phyloP scores from a whole-genome alignment of 2,888 invertebrate species.

The Bellardia bayeri region DNA sequence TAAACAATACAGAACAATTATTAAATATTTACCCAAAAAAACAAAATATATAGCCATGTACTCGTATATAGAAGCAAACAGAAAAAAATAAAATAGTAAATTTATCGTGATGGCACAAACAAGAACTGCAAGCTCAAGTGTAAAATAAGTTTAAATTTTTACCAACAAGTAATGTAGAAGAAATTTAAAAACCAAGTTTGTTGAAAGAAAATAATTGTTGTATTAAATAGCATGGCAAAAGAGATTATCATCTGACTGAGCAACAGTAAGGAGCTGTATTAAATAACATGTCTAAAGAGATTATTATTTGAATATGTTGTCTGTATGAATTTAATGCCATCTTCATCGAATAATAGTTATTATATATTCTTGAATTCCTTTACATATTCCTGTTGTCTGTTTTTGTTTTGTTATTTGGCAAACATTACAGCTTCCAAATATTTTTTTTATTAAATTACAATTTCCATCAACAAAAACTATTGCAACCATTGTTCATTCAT shows the following conservation, averaged over 20 bases:
- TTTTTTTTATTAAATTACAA: slow-evolving; percentile 41
- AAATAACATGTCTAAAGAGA: background rate
- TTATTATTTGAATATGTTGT: slow-evolving; percentile 20
- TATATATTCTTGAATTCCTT: background rate
- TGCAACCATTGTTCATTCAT: background rate
- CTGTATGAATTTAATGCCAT: background rate
- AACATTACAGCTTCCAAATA: background rate
- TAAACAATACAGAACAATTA: slow-evolving; percentile 55
- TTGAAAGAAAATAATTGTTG: background rate
- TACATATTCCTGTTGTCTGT: background rate
- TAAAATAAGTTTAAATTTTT: slow-evolving; percentile 13
- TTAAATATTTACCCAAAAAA: slow-evolving; percentile 54
- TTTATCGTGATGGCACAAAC: slow-evolving; percentile 3
- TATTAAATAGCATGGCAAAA: background rate
- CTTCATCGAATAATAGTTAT: background rate
- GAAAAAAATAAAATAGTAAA: slow-evolving; percentile 18
- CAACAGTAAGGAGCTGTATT: background rate
- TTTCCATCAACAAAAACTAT: background rate
- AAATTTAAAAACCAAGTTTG: background rate
- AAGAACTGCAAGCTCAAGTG: background rate
- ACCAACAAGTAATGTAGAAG: background rate
- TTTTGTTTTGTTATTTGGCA: background rate
- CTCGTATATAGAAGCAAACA: background rate
- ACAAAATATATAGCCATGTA: background rate
- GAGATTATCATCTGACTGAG: slow-evolving; percentile 23